Base-by-base conservation (phyloP, 2,113 vertebrate species). In the Macaca fascicularis region DNA sequence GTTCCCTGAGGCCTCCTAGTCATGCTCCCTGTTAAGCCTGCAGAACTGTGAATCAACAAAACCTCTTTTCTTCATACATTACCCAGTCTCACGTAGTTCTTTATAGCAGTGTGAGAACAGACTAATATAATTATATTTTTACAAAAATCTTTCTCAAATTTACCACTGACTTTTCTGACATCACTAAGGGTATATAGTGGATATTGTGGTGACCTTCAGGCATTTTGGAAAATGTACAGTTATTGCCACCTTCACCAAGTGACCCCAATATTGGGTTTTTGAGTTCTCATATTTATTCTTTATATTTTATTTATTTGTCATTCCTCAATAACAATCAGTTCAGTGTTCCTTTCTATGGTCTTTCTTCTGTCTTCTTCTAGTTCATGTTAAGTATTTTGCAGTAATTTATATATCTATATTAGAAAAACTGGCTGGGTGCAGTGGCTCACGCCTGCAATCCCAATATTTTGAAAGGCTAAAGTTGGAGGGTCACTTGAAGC, bases 111-210 rank as follows among this genome's bases (percentile, higher is more conserved):
- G 52, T 55, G 52, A 20, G 19, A 55, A 20, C 19, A 55, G 19
- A 55, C 52, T 55, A 55, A 55, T 55, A 8, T 20, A 55, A 20
- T 40, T 55, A 45, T 32, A 22, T 88, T 90, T 79, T 87, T 94
- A 70, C 38, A 90, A 97, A 94, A 94, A 55, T 92, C 0, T 78
- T 48, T 80, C 35, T 93, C 52, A 91, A 91, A 57, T 19, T 82
- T 93, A 64, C 30, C 27, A 91, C 16, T 16, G 43, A 85, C 20
- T 81, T 52, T 32, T 70, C 12, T 84, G 72, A 38, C 8, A 75
- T 85, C 5, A 67, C 30, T 55, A 32, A 67, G 16, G 50, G 48
- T 10, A 70, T 81, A 27, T n/a, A 95, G 55, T 69, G 8, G 40
- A 10, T 48, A 64, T 59, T 48, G 0, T 79, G 8, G 20, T 59